Conservation (phyloP, 2,888 invertebrate species). For the Sclerodermus sp. region DNA sequence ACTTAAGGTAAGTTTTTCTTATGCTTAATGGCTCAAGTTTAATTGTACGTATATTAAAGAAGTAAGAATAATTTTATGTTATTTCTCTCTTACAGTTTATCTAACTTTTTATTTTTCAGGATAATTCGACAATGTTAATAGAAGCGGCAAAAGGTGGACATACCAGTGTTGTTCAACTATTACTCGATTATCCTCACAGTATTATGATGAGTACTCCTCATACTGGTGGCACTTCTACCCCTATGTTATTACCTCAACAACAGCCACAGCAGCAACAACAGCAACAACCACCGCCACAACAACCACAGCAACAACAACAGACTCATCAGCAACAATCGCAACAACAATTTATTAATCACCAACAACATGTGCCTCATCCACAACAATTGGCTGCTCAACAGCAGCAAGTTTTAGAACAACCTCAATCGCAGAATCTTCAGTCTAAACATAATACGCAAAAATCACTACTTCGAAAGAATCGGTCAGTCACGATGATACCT, state of each 20-base stretch:
- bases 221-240: slow-evolving; percentile 41
- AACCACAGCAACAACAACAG: slow-evolving; percentile 44
- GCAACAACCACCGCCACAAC: slow-evolving; percentile 31
- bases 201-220: slow-evolving; percentile 68
- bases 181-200: slow-evolving; percentile 92
- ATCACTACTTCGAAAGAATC: slow-evolving; percentile 61
- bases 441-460: slow-evolving; percentile 57
- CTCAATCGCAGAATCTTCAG: slow-evolving; percentile 46
- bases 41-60: too few species aligned
- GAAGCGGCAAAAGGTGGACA: slow-evolving; percentile 99
- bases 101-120: slow-evolving; percentile 60
- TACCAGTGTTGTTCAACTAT: slow-evolving; percentile 89
- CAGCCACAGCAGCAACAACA: slow-evolving; percentile 33
- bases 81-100: too few species aligned
- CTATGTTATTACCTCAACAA: slow-evolving; percentile 43
- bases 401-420: slow-evolving; percentile 42
- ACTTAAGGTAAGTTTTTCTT: slow-evolving; percentile 72
- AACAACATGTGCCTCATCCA: slow-evolving; percentile 48
- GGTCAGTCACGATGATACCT: slow-evolving; percentile 59
- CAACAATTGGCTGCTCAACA: slow-evolving; percentile 55
- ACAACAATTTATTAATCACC: slow-evolving; percentile 59
- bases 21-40: not conserved
- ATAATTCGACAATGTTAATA: slow-evolving; percentile 97
- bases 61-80: too few species aligned
- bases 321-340: slow-evolving; percentile 37